These are phyloP conservation scores for Nebria salina DNA, from an alignment of 2,888 invertebrate species.

Conservation along the genomic window DNA sequence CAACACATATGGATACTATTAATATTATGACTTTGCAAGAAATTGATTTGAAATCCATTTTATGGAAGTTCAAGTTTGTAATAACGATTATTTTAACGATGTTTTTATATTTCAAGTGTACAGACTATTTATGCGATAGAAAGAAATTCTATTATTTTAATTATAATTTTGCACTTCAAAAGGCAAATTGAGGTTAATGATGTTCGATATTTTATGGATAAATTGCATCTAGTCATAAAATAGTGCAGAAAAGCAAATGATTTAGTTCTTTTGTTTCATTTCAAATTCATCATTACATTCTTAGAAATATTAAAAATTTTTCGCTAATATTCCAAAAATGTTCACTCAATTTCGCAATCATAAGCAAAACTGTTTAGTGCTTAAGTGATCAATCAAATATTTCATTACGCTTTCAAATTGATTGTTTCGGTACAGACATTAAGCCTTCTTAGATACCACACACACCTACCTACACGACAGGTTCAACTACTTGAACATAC, in stretches of 20 bases:
- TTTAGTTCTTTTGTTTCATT: no score
- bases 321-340: no score
- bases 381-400: not conserved
- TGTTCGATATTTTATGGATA: no score
- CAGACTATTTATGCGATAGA: not conserved
- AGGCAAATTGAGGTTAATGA: no score
- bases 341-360: no score
- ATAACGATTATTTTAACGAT: not conserved
- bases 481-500: not conserved
- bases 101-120: not conserved
- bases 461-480: not conserved
- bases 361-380: no score
- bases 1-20: not conserved
- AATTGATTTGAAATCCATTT: not conserved
- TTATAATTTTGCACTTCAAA: not conserved
- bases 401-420: not conserved
- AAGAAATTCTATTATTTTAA: not conserved
- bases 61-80: not conserved
- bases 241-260: no score
- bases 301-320: no score
- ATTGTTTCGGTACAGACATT: not conserved
- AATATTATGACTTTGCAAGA: not conserved
- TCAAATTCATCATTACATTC: no score
- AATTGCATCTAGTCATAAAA: no score
- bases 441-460: not conserved